Conservation (phyloP, 2,888 invertebrate species). For the Protodeltote pygarga region DNA sequence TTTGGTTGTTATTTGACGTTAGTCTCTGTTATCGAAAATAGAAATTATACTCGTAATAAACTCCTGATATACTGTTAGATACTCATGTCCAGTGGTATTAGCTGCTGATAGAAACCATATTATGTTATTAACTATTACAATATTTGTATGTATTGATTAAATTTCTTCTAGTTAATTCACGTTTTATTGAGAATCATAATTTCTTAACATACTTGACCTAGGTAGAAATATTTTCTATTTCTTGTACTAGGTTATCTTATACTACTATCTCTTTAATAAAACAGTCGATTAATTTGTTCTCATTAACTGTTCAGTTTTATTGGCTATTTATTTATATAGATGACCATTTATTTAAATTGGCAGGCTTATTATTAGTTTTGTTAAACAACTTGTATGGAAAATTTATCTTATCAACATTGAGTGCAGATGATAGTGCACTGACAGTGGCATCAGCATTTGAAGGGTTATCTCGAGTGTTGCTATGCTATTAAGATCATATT, state of each 20-base stretch:
- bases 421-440: slow-evolving; percentile 53
- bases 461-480: slow-evolving; percentile 66
- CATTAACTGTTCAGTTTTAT: slow-evolving; percentile 23
- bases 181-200: slow-evolving; percentile 9
- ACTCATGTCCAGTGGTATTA: too few relatives aligned
- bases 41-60: too few relatives aligned
- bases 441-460: slow-evolving; percentile 53
- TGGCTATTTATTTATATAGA: slow-evolving; percentile 15
- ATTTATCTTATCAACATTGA: slow-evolving; percentile 73
- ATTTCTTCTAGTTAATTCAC: too few relatives aligned
- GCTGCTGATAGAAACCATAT: too few relatives aligned
- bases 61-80: too few relatives aligned
- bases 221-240: slow-evolving; percentile 20
- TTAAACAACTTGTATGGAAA: slow-evolving; percentile 57
- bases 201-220: slow-evolving; percentile 29
- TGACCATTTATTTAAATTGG: slow-evolving; percentile 15
- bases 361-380: slow-evolving; percentile 22
- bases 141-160: too few relatives aligned
- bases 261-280: slow-evolving; percentile 8
- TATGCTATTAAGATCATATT: slow-evolving; percentile 43
- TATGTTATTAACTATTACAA: too few relatives aligned
- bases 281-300: slow-evolving; percentile 19
- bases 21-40: too few relatives aligned
- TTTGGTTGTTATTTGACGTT: too few relatives aligned
- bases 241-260: slow-evolving; percentile 7